Base-by-base conservation (phyloP, 1,140 invertebrate genomes). In the Berghia stephanieae region DNA sequence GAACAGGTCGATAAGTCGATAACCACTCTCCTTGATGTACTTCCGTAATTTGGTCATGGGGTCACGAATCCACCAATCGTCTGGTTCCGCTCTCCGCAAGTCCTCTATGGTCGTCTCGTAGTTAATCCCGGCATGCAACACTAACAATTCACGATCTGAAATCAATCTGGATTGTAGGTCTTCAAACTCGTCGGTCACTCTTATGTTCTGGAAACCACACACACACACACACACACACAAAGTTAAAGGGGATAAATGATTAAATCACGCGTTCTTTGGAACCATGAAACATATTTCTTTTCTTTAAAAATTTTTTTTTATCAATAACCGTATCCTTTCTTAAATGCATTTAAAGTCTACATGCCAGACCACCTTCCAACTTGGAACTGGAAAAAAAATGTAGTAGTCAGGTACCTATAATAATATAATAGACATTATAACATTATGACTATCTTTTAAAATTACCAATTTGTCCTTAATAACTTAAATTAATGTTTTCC, bases 111-210 rank as follows among this genome's bases (percentile, higher is more conserved):
- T 68, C 8, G 55, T 79, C 70, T 63, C 78, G 72, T 34, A 77
- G 78, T 44, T 71, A 40, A 73, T 67, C 38, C 82, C 81, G 13
- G 82, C 85, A 71, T 83, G 81, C 2, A 83, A 49, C 8, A 86
- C 75, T 6, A 44, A 79, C 1, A 86, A 46, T 18, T 81, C 63
- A 42, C 82, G 46, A 21, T 82, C 95, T 86, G 95, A 95, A 86
- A 98, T 95, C 91, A 88, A 74, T 71, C 76, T 84, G 24, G 81
- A 67, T 43, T 86, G 80, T 31, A 86, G 55, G 10, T 85, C 81
- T 21, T 77, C 72, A 71, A 88, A 88, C 13, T 84, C 82, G 31
- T 82, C 79, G 8, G 81, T 85, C 16, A 88, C 86, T 18, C 84
- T 73, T 27, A 87, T 79, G 75, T 87, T 82, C 87, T 88, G 75